Percentiles rank a stretch among this genome's conserved stretches.
Conservation (phyloP, 2,888 invertebrate species). For the Sphaerophoria taeniata region DNA sequence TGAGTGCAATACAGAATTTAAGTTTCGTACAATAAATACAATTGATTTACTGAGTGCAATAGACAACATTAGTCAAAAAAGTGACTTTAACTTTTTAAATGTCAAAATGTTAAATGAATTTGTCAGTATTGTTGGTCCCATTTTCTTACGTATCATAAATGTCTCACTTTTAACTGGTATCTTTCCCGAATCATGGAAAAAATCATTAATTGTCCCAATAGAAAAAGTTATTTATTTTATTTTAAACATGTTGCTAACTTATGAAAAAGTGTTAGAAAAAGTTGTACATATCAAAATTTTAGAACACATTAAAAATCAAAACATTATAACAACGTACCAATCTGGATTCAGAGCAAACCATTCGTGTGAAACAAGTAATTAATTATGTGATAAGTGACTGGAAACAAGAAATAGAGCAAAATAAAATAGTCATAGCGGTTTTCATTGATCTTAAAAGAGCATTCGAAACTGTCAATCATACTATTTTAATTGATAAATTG, state of each 20-base stretch:
- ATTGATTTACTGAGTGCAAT: neutral
- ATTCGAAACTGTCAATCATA: too few relatives aligned
- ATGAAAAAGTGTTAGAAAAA: neutral
- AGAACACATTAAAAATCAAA: neutral
- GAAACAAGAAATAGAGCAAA: too few relatives aligned
- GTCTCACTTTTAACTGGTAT: neutral
- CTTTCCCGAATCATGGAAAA: neutral
- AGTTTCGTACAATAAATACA: conserved; percentile 1
- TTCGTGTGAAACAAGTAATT: too few relatives aligned
- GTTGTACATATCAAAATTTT: neutral
- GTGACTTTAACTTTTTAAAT: neutral
- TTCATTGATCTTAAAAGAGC: too few relatives aligned
- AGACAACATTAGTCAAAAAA: neutral
- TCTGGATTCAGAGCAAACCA: conserved; percentile 1
- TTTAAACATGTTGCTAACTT: too few relatives aligned
- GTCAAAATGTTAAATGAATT: neutral
- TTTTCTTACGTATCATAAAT: neutral
- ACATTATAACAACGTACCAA: neutral
- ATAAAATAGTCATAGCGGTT: too few relatives aligned
- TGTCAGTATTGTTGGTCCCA: neutral
- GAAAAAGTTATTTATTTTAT: too few relatives aligned
- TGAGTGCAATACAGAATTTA: neutral
- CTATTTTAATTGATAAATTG: too few relatives aligned
- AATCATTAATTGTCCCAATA: too few relatives aligned
- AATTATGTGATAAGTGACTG: too few relatives aligned